Percentiles rank a stretch among this genome's conserved stretches.
Conservation (phyloP, 2,113 vertebrate species). For the Sapajus apella region DNA sequence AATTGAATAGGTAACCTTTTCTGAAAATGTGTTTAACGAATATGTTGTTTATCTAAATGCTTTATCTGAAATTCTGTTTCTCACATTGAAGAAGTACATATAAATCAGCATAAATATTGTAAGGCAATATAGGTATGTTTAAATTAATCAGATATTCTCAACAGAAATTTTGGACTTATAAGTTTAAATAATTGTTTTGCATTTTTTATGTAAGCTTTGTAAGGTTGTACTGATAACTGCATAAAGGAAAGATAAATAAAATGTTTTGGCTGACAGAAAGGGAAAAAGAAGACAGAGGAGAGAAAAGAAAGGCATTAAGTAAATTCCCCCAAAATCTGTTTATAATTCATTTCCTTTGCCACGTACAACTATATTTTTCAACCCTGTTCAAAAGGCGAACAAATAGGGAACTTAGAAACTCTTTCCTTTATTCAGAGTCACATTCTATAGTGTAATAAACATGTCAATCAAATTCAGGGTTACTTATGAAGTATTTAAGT, state of each 20-base stretch:
- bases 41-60: neutral
- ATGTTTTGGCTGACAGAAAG: neutral
- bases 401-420: neutral
- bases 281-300: neutral
- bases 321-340: neutral
- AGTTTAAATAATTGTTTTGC: neutral
- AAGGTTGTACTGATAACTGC: neutral
- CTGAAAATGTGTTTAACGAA: neutral
- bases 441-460: neutral
- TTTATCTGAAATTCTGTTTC: neutral
- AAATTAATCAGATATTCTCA: neutral
- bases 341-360: neutral
- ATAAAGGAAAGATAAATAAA: neutral
- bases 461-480: neutral
- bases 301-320: neutral
- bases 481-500: neutral
- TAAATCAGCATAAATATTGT: neutral
- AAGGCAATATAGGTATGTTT: neutral
- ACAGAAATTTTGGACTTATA: neutral
- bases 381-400: neutral
- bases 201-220: neutral
- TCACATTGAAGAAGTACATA: neutral
- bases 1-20: neutral
- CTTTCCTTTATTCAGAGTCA: neutral
- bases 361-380: neutral